Evolutionary conservation across 2,888 invertebrate species (phyloP).

Genomic region (Oligia strigilis): DNA sequence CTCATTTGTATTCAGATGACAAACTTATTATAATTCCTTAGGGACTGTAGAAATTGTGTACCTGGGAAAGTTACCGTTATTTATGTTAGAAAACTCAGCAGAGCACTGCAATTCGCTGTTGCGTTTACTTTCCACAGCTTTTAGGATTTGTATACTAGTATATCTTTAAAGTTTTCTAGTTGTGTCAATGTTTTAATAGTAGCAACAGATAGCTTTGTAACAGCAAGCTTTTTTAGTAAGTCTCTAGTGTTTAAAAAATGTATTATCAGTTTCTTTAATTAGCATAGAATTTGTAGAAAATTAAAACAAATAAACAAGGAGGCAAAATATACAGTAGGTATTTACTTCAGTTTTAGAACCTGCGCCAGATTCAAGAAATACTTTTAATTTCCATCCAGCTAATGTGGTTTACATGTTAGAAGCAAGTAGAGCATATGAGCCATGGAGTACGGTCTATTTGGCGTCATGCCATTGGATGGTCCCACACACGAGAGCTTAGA

Average conservation of each 20-base stretch:
- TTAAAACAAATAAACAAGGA: neutral
- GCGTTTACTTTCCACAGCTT: neutral
- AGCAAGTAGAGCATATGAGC: neutral
- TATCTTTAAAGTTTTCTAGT: neutral
- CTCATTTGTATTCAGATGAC: constrained; percentile 34
- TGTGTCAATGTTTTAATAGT: constrained; percentile 21
- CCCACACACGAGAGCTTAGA: too few relatives aligned
- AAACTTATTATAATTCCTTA: constrained; percentile 9
- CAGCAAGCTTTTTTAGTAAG: constrained; percentile 9
- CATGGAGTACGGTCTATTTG: neutral
- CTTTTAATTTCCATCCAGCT: neutral
- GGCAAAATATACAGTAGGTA: neutral
- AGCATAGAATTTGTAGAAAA: neutral
- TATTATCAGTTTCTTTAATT: neutral
- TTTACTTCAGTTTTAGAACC: neutral
- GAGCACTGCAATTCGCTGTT: neutral
- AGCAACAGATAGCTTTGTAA: neutral
- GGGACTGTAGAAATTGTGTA: constrained; percentile 13
- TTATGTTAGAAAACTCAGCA: constrained; percentile 41
- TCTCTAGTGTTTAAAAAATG: constrained; percentile 10
- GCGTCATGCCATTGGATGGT: neutral
- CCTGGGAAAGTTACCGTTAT: constrained; percentile 25
- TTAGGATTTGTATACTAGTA: neutral
- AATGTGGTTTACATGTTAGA: neutral
- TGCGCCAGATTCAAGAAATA: neutral